Percentiles rank a stretch among this genome's conserved stretches.
Conservation (phyloP, 2,888 invertebrate genomes). For the Nomada flava region DNA sequence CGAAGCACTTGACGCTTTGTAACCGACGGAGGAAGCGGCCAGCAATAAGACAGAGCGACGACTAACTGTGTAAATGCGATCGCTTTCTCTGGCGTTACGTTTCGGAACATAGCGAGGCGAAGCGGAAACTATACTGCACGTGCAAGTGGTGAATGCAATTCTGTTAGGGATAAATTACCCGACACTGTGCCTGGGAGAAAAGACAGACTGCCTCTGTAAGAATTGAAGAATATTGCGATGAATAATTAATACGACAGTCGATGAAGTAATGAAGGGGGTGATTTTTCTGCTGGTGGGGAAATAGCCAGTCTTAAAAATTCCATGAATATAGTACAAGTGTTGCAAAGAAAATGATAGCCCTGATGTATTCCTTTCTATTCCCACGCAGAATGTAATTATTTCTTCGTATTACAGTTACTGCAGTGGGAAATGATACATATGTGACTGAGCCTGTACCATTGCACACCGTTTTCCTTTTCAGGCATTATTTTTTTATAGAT, state of each 20-base stretch:
- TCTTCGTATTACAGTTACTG: no score
- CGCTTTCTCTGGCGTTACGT: slow-evolving; percentile 40
- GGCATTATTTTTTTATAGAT: no score
- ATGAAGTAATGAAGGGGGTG: not conserved
- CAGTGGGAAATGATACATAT: no score
- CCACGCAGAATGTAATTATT: no score
- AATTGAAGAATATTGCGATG: not conserved
- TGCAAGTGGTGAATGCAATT: no score
- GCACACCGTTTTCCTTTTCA: no score
- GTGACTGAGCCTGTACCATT: no score
- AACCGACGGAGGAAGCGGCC: slow-evolving; percentile 57
- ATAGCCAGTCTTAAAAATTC: not conserved
- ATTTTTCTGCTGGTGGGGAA: not conserved
- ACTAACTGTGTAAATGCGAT: slow-evolving; percentile 45
- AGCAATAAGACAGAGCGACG: slow-evolving; percentile 43
- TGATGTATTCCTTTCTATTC: no score
- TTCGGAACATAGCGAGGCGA: slow-evolving; percentile 16
- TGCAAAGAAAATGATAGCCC: no score
- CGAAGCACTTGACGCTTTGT: slow-evolving; percentile 34
- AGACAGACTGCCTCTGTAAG: not conserved
- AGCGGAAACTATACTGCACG: not conserved
- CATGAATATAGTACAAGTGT: not conserved
- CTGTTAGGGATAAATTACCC: no score
- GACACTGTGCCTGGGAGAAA: not conserved
- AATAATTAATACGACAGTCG: not conserved